Percentiles rank a stretch among this genome's conserved stretches.
phyloP scores from a whole-genome alignment of 2,888 invertebrate genomes.

The Erebia ligea region DNA sequence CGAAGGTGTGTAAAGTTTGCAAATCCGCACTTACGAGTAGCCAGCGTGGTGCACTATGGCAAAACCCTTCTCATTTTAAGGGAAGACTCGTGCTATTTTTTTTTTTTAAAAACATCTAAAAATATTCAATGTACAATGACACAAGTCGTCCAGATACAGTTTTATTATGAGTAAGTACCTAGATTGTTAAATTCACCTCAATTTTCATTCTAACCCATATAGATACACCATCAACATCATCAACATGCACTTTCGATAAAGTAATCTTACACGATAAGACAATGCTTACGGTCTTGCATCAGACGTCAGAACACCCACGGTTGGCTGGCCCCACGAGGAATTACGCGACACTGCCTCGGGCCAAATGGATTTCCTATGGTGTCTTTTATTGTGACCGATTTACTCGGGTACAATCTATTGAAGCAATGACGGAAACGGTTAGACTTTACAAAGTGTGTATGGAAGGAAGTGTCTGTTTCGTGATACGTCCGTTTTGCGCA shows the following conservation, averaged over 20 bases:
- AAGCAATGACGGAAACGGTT: conserved; percentile 35
- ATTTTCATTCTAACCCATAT: background rate
- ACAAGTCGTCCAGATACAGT: too few relatives aligned
- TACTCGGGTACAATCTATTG: conserved; percentile 32
- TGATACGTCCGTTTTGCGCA: conserved; percentile 12
- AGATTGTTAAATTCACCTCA: background rate
- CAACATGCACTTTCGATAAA: conserved; percentile 26
- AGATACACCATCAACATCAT: background rate
- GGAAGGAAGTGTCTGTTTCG: conserved; percentile 11
- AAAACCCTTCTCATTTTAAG: too few relatives aligned
- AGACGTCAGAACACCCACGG: conserved; percentile 40
- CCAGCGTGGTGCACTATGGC: too few relatives aligned
- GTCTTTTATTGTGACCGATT: conserved; percentile 35
- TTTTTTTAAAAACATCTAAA: too few relatives aligned
- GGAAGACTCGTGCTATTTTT: too few relatives aligned
- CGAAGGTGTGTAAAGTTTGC: too few relatives aligned
- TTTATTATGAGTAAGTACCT: too few relatives aligned
- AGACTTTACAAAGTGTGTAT: conserved; percentile 16
- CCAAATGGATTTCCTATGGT: conserved; percentile 41
- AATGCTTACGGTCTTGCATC: conserved; percentile 33
- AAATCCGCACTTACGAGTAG: too few relatives aligned
- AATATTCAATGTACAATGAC: too few relatives aligned
- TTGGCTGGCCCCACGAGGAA: conserved; percentile 37
- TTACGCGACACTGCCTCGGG: conserved; percentile 41
- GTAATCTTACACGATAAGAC: conserved; percentile 32